Base-by-base conservation (phyloP, 2,113 vertebrate genomes). In the Electrona antarctica region DNA sequence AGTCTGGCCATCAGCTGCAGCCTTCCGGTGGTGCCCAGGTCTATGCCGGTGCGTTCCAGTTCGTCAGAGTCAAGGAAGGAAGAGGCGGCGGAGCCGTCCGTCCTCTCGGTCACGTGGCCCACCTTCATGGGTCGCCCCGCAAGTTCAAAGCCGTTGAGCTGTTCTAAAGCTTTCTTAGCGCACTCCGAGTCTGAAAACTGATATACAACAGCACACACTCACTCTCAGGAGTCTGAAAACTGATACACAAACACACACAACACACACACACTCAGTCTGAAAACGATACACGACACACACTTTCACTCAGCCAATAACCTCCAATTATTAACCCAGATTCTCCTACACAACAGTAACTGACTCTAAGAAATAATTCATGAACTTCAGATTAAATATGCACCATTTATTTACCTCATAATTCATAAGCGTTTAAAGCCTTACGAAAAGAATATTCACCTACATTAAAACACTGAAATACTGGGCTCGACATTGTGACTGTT, bases 101-200 rank as follows among this genome's bases (percentile, higher is more conserved):
- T 95, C 7, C 96, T 94, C 83, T 99, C 97, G 0, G 97, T 98
- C 74, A 98, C 97, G 3, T 99, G 96, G n/a, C 97, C 97, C 28
- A 99, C 96, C 89, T 98, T 98, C 97, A 99, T 98, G 4, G 97
- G 96, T 3, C 97, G 95, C 2, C 97, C 97, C 0, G 97, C 97
- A 85, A 98, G 81, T 79, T 99, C 97, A 69, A 99, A 99, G 12
- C 97, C 97, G 71, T 99, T 98, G 29, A 99, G 93, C 79, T 99
- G 97, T 78, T 99, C 97, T 87, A 98, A 85, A 21, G 97, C 97
- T 77, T 98, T 98, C 88, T 99, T 97, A 50, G 97, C 97, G 90
- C 96, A 99, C 81, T 98, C 97, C 0, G 96, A 95, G 50, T 98
- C 97, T 59, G 97, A 89, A 85, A 98, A 99, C 97, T 98, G 51